phyloP scores from a whole-genome alignment of 1,140 invertebrate genomes.

The Pseudomyrmex sp. region DNA sequence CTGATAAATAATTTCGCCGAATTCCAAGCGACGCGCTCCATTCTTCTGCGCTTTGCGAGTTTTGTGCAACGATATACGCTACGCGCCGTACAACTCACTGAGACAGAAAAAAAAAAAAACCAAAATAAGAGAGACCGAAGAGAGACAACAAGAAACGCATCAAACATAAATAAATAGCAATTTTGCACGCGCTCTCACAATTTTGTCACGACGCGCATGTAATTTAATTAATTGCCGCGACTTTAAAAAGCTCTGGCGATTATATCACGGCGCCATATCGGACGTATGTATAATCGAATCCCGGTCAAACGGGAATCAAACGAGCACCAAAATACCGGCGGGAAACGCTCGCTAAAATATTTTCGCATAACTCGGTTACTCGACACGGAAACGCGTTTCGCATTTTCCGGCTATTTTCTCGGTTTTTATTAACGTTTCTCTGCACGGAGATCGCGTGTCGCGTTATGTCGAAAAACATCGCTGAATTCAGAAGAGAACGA shows the following conservation, averaged over 20 bases:
- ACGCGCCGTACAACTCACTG: no score
- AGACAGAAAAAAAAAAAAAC: background rate
- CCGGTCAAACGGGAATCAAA: constrained; percentile 70
- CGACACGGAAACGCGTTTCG: background rate
- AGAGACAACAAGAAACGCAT: background rate
- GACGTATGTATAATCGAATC: constrained; percentile 38
- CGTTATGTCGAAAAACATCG: background rate
- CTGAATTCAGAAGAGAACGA: background rate
- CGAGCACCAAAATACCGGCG: constrained; percentile 10
- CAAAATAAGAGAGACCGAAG: background rate
- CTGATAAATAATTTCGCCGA: constrained; percentile 48
- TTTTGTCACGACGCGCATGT: background rate
- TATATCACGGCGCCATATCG: constrained; percentile 37
- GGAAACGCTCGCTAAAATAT: constrained; percentile 35
- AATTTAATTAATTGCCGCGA: constrained; percentile 70
- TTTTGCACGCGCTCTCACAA: background rate
- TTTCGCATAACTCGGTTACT: constrained; percentile 14
- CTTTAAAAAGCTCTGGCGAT: constrained; percentile 30
- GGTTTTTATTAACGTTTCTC: background rate
- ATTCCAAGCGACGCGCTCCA: background rate
- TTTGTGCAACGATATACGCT: background rate
- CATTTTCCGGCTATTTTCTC: background rate
- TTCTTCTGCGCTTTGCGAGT: background rate
- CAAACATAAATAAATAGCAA: constrained; percentile 7
- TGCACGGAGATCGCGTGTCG: background rate